Percentiles rank a stretch among this genome's conserved stretches.
Conservation (phyloP, 2,888 invertebrate species). For the Hyposoter dolosus region DNA sequence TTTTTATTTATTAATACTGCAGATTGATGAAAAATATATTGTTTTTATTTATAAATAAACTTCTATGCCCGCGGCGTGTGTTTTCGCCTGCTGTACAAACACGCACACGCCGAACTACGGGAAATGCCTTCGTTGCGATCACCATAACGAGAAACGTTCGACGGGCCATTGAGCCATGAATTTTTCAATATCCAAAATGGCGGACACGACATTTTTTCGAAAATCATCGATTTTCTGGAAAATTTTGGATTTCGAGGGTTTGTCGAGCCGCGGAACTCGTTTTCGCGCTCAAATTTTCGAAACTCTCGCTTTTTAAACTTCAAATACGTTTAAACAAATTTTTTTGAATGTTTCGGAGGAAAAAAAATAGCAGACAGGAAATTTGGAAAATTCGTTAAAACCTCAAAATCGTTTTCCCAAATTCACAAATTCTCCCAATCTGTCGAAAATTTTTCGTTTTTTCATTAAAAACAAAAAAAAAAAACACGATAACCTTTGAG, state of each 20-base stretch:
- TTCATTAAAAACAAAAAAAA: too few relatives aligned
- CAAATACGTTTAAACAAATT: background rate
- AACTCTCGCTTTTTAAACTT: background rate
- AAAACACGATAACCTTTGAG: background rate
- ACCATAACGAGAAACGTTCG: conserved; percentile 4
- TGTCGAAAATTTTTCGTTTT: background rate
- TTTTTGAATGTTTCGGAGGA: too few relatives aligned
- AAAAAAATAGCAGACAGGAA: too few relatives aligned
- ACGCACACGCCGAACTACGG: conserved; percentile 1
- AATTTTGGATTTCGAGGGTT: background rate
- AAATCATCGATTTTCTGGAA: background rate
- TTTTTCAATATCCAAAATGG: background rate
- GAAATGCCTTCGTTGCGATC: background rate
- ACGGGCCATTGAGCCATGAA: background rate
- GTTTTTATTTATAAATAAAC: conserved; percentile 21
- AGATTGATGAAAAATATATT: conserved; percentile 24
- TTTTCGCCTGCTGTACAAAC: background rate
- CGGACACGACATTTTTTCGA: background rate
- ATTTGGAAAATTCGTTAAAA: background rate
- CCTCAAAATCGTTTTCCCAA: background rate
- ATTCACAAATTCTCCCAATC: background rate
- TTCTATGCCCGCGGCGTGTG: background rate
- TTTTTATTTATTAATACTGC: conserved; percentile 45
- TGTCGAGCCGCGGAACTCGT: background rate
- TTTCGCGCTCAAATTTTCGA: background rate